A percentile compares a stretch with the other conserved stretches of the same genome.
phyloP scores from a whole-genome alignment of 2,888 invertebrate species.

The Cheilosia impressa region DNA sequence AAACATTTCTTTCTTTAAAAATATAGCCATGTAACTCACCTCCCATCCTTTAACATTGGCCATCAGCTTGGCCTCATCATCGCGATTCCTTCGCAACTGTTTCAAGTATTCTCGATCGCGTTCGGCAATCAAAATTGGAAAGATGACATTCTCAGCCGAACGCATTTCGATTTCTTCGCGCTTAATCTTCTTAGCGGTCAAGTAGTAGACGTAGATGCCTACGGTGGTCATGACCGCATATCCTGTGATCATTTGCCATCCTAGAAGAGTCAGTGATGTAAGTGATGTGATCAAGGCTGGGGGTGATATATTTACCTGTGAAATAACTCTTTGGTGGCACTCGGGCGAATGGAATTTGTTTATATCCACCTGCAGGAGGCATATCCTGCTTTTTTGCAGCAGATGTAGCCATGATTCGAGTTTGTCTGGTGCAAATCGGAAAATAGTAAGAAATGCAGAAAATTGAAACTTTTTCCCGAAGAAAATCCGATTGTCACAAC shows the following conservation, averaged over 20 bases:
- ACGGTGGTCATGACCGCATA: conserved; percentile 86
- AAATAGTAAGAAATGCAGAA: neutral
- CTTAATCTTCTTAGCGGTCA: conserved; percentile 85
- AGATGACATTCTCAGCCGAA: conserved; percentile 90
- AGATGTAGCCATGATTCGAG: conserved; percentile 76
- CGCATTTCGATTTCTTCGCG: conserved; percentile 89
- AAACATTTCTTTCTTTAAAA: neutral
- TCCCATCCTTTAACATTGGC: conserved; percentile 95
- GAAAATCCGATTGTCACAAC: conserved; percentile 48
- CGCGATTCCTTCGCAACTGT: conserved; percentile 91
- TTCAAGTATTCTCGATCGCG: conserved; percentile 93
- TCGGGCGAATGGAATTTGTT: conserved; percentile 89
- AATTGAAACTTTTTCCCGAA: conserved; percentile 9
- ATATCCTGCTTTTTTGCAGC: conserved; percentile 90
- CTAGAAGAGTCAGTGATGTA: conserved; percentile 82
- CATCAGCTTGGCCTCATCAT: conserved; percentile 94
- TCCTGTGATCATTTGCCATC: conserved; percentile 86
- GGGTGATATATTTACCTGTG: conserved; percentile 85
- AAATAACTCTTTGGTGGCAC: conserved; percentile 89
- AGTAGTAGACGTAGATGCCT: conserved; percentile 85
- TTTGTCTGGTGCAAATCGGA: neutral
- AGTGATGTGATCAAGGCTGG: neutral
- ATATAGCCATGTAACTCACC: conserved; percentile 80
- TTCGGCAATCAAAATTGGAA: conserved; percentile 92
- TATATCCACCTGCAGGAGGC: conserved; percentile 96